Evolutionary conservation across 1,140 invertebrate species (phyloP), one percentile per base, ranked within the genome.

Genomic region (Calosoma granatense): DNA sequence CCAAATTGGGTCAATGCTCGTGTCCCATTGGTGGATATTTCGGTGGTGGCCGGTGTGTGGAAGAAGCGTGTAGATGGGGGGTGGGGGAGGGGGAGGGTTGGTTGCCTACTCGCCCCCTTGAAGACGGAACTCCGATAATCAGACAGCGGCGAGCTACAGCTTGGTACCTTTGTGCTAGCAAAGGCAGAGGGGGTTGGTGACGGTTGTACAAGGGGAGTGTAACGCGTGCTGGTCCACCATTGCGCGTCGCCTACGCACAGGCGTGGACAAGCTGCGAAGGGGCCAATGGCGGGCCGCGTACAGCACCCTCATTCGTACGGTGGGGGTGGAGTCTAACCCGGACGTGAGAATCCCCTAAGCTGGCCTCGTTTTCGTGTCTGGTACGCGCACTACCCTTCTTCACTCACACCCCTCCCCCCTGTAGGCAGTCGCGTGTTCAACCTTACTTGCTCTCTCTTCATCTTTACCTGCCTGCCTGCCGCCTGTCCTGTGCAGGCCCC

Each of bases 311-410:
- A 17, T 36, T 36, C n/a, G 41, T 17, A 12, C 6, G 41, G 3
- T 9, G 3, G 41, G 41, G 41, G 41, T 17, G 41, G 41, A 17
- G 41, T 36, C 41, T 4, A 11, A 11, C 41, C 6, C 41, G 41
- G 6, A 47, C 15, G 17, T 47, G 6, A 17, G 41, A 47, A 17
- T 17, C 41, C 41, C 41, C 15, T 47, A 47, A 47, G 41, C 41
- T 47, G 41, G 41, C 41, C 41, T 17, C 41, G 41, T 47, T 47
- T 47, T 47, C 41, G 41, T 47, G 41, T 47, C 41, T 47, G 41
- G 41, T 17, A 47, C 41, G 41, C 41, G 41, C 41, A 47, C 17
- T 47, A 12, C 6, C 41, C n/a, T 36, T 9, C 26, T 36, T n/a
- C 26, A 9, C 26, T 36, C 26, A n/a, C n/a, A 9, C 26, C 26